phyloP scores from a whole-genome alignment of 2,888 invertebrate genomes.

The Tridacna crocea region DNA sequence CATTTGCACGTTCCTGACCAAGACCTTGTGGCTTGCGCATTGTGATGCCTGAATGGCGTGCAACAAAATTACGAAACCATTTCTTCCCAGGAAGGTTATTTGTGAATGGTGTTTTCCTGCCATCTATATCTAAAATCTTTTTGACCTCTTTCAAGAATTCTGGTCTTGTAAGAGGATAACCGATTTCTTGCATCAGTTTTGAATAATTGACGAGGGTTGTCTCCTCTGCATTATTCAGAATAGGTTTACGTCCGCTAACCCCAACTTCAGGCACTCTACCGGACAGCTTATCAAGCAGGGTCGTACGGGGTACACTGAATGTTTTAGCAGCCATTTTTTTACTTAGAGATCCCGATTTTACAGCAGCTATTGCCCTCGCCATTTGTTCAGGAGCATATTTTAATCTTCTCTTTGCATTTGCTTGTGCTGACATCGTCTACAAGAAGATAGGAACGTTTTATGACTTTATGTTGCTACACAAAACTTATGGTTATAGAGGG shows the following conservation, averaged over 20 bases:
- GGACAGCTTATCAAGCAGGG: slow-evolving; percentile 34
- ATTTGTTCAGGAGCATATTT: slow-evolving; percentile 29
- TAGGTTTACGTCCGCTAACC: slow-evolving; percentile 7
- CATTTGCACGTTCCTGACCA: too few relatives aligned
- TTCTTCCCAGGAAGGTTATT: slow-evolving; percentile 1
- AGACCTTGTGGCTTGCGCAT: too few relatives aligned
- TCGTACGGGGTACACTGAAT: slow-evolving; percentile 31
- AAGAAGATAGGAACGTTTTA: too few relatives aligned
- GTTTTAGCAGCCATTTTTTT: slow-evolving; percentile 20
- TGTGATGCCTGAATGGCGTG: slow-evolving; percentile 4
- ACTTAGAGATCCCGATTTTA: slow-evolving; percentile 7
- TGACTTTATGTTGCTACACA: too few relatives aligned
- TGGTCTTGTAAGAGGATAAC: slow-evolving; percentile 22
- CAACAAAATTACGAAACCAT: too few relatives aligned
- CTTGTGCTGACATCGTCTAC: slow-evolving; percentile 26
- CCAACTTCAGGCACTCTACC: slow-evolving; percentile 12
- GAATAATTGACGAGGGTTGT: not conserved
- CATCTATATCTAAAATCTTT: slow-evolving; percentile 4
- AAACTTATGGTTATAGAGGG: too few relatives aligned
- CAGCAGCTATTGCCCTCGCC: slow-evolving; percentile 24
- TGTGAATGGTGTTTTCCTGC: not conserved
- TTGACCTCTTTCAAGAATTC: slow-evolving; percentile 15
- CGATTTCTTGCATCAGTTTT: slow-evolving; percentile 17
- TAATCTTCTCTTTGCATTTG: slow-evolving; percentile 12
- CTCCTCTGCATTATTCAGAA: slow-evolving; percentile 11